Evolutionary conservation across 1,140 invertebrate genomes (phyloP), one percentile per base, ranked within the genome.

Genomic region (Trissolcus basalis): DNA sequence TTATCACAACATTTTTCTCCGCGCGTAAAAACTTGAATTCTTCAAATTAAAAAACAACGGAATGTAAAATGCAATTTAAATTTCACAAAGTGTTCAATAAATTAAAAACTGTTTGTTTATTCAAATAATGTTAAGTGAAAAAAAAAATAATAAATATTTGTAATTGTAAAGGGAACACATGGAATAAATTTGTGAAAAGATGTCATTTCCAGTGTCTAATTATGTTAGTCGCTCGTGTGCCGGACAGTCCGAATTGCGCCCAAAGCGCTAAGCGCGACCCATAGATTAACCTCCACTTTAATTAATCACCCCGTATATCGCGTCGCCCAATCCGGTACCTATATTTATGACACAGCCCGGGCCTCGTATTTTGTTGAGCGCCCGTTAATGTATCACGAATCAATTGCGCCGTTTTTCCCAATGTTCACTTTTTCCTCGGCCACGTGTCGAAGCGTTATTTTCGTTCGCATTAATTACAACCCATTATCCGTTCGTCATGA

Each of bases 221-320:
- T 56, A 63, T 68, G 67, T 71, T 77, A 60, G 78, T 65, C 56
- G 64, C 79, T 77, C 51, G 70, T 69, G 61, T 61, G 33, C 4
- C 35, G 77, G 72, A 70, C 58, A 58, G 44, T 64, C 68, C 50
- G 77, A 81, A 78, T 73, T 70, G 71, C 79, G 48, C 61, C 78
- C 80, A 74, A 76, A 75, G 50, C 45, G 70, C 36, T 45, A 55
- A 68, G 60, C 56, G 51, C 74, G 74, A 81, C 74, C 79, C 77
- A 51, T 81, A 76, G 72, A 78, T 82, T 82, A 82, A 80, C 74
- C 75, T 76, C 67, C 36, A 74, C 78, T 82, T 80, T 80, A 82
- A 82, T 82, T 82, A 80, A 82, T 80, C 79, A 81, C 72, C 77
- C 61, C 13, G 54, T 61, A 60, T 67, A 72, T 72, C 69, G 60